These are phyloP conservation scores for Phalloptychus januarius DNA, from an alignment of 2,797 vertebrate genomes.

Conservation along the genomic window DNA sequence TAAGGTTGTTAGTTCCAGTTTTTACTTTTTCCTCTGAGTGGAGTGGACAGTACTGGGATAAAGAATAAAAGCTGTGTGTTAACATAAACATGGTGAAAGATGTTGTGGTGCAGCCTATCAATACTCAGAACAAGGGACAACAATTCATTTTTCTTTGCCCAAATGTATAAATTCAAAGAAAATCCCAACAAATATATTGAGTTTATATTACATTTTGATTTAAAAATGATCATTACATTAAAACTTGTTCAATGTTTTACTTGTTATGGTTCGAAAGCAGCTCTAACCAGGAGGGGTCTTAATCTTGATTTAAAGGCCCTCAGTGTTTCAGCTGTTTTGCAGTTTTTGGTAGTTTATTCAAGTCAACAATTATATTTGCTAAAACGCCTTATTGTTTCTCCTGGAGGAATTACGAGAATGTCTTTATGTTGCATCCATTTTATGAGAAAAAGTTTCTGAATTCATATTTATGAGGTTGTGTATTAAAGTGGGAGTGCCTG, in stretches of 20 bases:
- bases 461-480: slow-evolving; percentile 2
- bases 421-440: not conserved
- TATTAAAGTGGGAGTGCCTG: slow-evolving; percentile 11
- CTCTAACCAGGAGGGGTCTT: too few species aligned
- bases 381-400: not conserved
- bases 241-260: too few species aligned
- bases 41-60: not conserved
- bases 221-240: too few species aligned
- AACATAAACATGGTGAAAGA: not conserved
- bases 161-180: not conserved
- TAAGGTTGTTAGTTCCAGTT: not conserved
- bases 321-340: too few species aligned
- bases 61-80: not conserved
- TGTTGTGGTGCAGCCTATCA: not conserved
- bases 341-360: too few species aligned
- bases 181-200: not conserved
- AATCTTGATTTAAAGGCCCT: too few species aligned
- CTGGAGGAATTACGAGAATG: not conserved
- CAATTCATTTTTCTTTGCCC: not conserved
- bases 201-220: not conserved
- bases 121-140: too few species aligned
- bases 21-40: not conserved
- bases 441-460: slow-evolving; percentile 12
- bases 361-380: not conserved
- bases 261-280: too few species aligned